Evolutionary conservation across 2,113 vertebrate genomes (phyloP).

Genomic region (Pangasianodon gigas): DNA sequence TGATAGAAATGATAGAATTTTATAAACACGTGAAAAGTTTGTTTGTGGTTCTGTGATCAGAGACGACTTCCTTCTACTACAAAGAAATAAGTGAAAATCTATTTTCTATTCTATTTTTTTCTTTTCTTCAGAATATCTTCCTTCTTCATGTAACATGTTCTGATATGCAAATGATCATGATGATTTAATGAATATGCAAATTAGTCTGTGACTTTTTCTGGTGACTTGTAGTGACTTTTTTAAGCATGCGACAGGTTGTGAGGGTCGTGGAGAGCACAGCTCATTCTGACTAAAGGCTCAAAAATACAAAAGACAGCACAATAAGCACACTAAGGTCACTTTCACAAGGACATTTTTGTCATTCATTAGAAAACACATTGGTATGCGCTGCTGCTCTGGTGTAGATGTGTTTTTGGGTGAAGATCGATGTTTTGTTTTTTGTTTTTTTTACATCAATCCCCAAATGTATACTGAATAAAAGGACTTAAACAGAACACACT

Average conservation of each 20-base stretch:
- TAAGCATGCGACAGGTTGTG: not conserved
- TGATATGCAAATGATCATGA: not conserved
- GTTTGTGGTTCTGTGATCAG: not conserved
- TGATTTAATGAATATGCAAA: constrained; percentile 1
- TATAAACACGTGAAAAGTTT: not conserved
- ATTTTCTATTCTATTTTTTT: too few species aligned
- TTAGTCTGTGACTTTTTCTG: not conserved
- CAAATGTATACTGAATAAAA: not conserved
- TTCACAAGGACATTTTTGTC: not conserved
- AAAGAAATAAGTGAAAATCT: not conserved
- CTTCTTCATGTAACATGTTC: not conserved
- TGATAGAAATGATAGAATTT: not conserved
- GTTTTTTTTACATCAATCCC: not conserved
- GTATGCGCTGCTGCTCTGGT: not conserved
- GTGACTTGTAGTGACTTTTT: not conserved
- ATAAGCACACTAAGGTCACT: not conserved
- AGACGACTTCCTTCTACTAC: not conserved
- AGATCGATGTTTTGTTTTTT: not conserved
- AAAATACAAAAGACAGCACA: not conserved
- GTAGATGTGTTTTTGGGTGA: not conserved
- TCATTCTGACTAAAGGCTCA: not conserved
- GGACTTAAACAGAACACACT: not conserved
- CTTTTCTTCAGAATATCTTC: not conserved
- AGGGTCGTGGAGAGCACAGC: not conserved
- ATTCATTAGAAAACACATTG: constrained; percentile 9